phyloP scores from a whole-genome alignment of 2,888 invertebrate species.

The Ypsolopha scabrella region DNA sequence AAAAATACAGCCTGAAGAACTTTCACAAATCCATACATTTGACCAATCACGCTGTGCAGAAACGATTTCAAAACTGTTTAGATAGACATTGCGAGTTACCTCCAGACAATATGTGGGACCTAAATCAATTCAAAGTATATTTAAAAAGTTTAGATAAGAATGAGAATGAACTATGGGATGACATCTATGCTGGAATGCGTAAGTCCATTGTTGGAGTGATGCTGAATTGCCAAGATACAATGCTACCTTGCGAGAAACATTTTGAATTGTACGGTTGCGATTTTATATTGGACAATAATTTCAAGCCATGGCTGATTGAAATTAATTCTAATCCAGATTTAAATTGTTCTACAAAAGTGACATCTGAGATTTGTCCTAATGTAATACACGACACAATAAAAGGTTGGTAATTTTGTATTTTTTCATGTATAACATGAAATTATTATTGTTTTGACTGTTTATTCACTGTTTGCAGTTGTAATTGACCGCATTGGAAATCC shows the following conservation, averaged over 20 bases:
- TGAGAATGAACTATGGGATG: conserved; percentile 74
- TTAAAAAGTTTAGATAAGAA: conserved; percentile 67
- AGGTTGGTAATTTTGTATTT: conserved; percentile 63
- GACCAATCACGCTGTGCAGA: conserved; percentile 90
- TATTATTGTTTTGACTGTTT: background rate
- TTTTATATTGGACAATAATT: conserved; percentile 89
- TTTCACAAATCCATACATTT: conserved; percentile 89
- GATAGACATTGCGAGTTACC: conserved; percentile 75
- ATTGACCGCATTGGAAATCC: conserved; percentile 53
- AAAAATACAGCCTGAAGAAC: conserved; percentile 81
- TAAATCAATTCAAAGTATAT: conserved; percentile 76
- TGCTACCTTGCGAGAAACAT: conserved; percentile 76
- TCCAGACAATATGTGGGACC: conserved; percentile 87
- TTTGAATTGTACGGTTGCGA: conserved; percentile 95
- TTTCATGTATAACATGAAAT: background rate
- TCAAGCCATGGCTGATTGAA: conserved; percentile 90
- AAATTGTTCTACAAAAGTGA: conserved; percentile 83
- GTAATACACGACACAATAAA: conserved; percentile 89
- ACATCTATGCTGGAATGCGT: conserved; percentile 87
- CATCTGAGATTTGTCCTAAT: conserved; percentile 83
- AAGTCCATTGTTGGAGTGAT: conserved; percentile 85
- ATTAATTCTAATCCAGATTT: conserved; percentile 93
- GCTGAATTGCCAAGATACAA: conserved; percentile 81
- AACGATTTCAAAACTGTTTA: conserved; percentile 72
- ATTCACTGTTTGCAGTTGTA: conserved; percentile 49